These are phyloP conservation scores for Sarcophaga variegata DNA, from an alignment of 2,888 invertebrate genomes.

Conservation along the genomic window DNA sequence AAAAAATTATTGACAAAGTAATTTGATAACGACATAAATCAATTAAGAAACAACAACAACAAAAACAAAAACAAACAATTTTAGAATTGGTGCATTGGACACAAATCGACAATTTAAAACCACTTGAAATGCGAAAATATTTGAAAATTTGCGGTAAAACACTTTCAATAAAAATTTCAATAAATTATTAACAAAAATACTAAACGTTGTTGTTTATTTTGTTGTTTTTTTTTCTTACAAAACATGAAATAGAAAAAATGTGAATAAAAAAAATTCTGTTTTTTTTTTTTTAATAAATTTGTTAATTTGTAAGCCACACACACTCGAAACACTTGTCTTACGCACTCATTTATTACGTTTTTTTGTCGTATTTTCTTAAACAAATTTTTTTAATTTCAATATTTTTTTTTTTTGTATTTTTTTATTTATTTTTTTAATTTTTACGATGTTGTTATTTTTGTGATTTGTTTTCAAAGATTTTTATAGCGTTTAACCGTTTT, in stretches of 20 bases:
- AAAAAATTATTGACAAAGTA: slow-evolving; percentile 56
- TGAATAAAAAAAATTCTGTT: slow-evolving; percentile 16
- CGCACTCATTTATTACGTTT: slow-evolving; percentile 9
- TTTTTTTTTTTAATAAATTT: slow-evolving; percentile 17
- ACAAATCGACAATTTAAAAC: not conserved
- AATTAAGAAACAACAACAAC: slow-evolving; percentile 39
- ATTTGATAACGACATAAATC: slow-evolving; percentile 67
- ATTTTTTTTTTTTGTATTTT: slow-evolving; percentile 8
- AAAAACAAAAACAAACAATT: slow-evolving; percentile 28
- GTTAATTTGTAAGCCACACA: slow-evolving; percentile 21
- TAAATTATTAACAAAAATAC: slow-evolving; percentile 56
- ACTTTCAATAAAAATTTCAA: slow-evolving; percentile 64
- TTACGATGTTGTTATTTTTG: slow-evolving; percentile 21
- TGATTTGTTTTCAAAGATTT: not conserved
- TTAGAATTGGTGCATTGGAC: slow-evolving; percentile 33
- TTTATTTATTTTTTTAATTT: slow-evolving; percentile 10
- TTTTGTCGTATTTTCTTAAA: not conserved
- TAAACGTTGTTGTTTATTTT: too few species aligned
- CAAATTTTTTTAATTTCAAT: not conserved
- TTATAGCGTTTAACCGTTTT: slow-evolving; percentile 37
- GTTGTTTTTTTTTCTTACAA: too few species aligned
- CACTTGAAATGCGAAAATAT: slow-evolving; percentile 40
- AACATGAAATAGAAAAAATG: not conserved
- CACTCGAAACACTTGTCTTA: slow-evolving; percentile 50
- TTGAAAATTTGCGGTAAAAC: slow-evolving; percentile 55